Conservation (phyloP, 2,888 invertebrate species). For the Dascillus cervinus region DNA sequence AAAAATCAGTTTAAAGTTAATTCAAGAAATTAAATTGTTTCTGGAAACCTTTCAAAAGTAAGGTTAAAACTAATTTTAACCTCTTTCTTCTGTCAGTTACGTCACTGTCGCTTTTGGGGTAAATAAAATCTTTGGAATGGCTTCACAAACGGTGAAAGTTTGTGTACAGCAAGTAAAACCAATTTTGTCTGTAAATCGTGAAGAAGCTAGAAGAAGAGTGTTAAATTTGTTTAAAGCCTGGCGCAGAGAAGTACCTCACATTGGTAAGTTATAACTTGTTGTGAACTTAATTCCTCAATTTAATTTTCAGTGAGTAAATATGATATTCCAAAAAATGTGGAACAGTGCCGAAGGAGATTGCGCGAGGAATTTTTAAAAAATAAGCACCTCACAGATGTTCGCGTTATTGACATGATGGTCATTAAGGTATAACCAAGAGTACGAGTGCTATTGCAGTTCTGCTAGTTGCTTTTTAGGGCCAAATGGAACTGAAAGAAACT, state of each 20-base stretch:
- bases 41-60: not conserved
- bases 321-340: constrained; percentile 69
- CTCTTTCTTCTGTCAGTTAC: too few species aligned
- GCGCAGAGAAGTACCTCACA: constrained; percentile 85
- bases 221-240: constrained; percentile 87
- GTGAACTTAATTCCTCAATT: constrained; percentile 20
- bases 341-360: constrained; percentile 63
- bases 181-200: constrained; percentile 67
- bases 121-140: constrained; percentile 33
- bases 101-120: constrained; percentile 16
- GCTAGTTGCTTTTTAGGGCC: constrained; percentile 58
- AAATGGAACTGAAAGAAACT: constrained; percentile 89
- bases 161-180: constrained; percentile 70
- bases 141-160: constrained; percentile 44
- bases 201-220: constrained; percentile 76
- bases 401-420: constrained; percentile 86
- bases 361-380: constrained; percentile 73
- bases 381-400: constrained; percentile 70
- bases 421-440: constrained; percentile 62
- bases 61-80: constrained; percentile 1
- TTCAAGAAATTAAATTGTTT: too few species aligned
- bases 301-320: constrained; percentile 67
- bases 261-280: constrained; percentile 55
- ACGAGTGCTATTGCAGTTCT: not conserved
- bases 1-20: too few species aligned